Conservation (phyloP, 2,113 vertebrate genomes). For the Aramus guarauna region DNA sequence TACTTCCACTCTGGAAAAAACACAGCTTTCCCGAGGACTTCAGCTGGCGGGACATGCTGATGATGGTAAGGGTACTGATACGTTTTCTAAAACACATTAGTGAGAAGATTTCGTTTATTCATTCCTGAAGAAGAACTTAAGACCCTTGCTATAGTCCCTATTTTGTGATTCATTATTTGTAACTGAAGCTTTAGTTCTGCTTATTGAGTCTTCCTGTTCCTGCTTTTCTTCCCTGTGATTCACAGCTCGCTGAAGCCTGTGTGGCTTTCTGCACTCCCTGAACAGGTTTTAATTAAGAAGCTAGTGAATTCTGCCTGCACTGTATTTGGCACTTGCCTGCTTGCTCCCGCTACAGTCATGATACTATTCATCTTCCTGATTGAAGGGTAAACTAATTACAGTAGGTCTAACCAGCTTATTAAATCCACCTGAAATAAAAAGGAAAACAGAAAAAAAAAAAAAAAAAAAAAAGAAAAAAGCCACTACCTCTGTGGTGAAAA, state of each 20-base stretch:
- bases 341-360: conserved; percentile 1
- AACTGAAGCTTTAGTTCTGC: background rate
- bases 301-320: conserved; percentile 8
- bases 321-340: background rate
- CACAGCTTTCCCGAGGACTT: background rate
- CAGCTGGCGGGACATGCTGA: background rate
- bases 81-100: background rate
- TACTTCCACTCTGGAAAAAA: background rate
- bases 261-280: background rate
- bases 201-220: background rate
- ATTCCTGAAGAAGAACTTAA: background rate
- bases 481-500: conserved; percentile 21
- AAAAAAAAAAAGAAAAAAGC: background rate
- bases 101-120: background rate
- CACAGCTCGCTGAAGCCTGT: background rate
- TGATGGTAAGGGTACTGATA: background rate
- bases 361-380: background rate
- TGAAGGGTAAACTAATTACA: background rate
- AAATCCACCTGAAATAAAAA: background rate
- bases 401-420: conserved; percentile 2
- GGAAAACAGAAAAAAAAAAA: background rate
- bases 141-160: background rate
- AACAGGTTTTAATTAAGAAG: background rate
- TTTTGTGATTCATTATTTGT: background rate
- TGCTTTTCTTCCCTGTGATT: background rate